Evolutionary conservation across 2,888 invertebrate species (phyloP).

Genomic region (Formica aserva): DNA sequence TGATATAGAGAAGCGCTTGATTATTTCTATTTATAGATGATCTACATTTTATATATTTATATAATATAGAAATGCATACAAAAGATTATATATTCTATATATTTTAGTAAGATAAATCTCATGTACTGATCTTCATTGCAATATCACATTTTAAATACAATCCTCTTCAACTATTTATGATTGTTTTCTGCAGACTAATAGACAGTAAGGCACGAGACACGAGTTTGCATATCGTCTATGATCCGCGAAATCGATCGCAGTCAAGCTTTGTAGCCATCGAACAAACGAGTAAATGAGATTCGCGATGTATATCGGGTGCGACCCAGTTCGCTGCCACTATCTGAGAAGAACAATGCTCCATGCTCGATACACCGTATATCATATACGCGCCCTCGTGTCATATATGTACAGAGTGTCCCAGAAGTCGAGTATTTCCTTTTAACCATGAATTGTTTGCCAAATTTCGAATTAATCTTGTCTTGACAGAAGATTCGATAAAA

Average conservation of each 20-base stretch:
- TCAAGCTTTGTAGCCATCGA: slow-evolving; percentile 54
- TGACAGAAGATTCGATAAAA: neutral
- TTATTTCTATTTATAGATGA: neutral
- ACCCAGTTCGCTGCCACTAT: slow-evolving; percentile 66
- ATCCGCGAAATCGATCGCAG: slow-evolving; percentile 59
- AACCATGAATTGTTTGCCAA: slow-evolving; percentile 2
- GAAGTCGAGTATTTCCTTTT: slow-evolving; percentile 35
- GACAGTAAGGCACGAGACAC: slow-evolving; percentile 29
- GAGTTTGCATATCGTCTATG: slow-evolving; percentile 49
- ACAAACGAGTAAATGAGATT: slow-evolving; percentile 73
- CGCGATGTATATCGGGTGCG: slow-evolving; percentile 69
- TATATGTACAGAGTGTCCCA: slow-evolving; percentile 40
- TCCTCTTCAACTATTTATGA: slow-evolving; percentile 29
- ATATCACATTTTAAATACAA: slow-evolving; percentile 1
- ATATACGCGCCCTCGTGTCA: slow-evolving; percentile 25
- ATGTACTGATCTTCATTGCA: slow-evolving; percentile 2
- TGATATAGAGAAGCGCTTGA: neutral
- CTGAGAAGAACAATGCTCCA: slow-evolving; percentile 65
- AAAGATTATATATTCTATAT: neutral
- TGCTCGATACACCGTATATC: slow-evolving; percentile 54
- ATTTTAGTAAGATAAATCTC: slow-evolving; percentile 22
- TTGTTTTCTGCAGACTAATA: slow-evolving; percentile 39
- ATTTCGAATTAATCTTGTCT: slow-evolving; percentile 18
- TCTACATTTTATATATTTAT: neutral
- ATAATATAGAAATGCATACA: neutral